Evolutionary conservation across 1,140 invertebrate genomes (phyloP).

Genomic region (Pygmarrhopalites habei): DNA sequence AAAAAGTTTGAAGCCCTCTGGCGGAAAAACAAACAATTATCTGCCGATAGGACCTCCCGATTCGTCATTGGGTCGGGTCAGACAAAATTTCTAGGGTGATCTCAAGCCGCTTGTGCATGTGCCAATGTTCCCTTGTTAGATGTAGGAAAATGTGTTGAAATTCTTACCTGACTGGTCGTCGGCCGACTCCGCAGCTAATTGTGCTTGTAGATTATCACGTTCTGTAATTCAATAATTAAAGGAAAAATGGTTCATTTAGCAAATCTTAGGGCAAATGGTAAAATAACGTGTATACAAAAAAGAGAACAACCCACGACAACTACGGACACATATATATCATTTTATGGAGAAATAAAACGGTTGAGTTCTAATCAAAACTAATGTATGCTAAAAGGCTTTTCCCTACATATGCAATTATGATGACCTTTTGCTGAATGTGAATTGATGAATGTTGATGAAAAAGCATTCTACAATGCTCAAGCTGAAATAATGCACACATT

Average conservation of each 20-base stretch:
- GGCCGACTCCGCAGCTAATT: constrained; percentile 19
- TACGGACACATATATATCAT: background rate
- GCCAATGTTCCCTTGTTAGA: too few relatives aligned
- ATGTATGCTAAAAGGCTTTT: background rate
- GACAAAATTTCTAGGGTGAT: too few relatives aligned
- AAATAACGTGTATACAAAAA: background rate
- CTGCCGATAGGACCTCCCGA: background rate
- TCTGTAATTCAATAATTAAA: constrained; percentile 25
- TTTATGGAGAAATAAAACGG: background rate
- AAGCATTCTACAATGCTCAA: constrained; percentile 33
- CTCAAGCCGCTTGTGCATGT: too few relatives aligned
- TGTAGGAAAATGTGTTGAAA: too few relatives aligned
- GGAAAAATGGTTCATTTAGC: background rate
- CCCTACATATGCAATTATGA: background rate
- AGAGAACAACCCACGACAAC: background rate
- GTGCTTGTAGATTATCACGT: constrained; percentile 19
- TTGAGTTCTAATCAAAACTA: background rate
- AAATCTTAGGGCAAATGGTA: background rate
- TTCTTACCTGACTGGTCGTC: constrained; percentile 23
- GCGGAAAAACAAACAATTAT: background rate
- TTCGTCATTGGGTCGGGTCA: too few relatives aligned
- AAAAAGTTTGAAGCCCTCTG: too few relatives aligned
- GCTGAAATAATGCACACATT: constrained; percentile 16
- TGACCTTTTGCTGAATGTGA: background rate
- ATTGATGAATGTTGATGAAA: background rate